A percentile compares a stretch with the other conserved stretches of the same genome.
phyloP scores from a whole-genome alignment of 2,888 invertebrate species.

The Tipula helvola region DNA sequence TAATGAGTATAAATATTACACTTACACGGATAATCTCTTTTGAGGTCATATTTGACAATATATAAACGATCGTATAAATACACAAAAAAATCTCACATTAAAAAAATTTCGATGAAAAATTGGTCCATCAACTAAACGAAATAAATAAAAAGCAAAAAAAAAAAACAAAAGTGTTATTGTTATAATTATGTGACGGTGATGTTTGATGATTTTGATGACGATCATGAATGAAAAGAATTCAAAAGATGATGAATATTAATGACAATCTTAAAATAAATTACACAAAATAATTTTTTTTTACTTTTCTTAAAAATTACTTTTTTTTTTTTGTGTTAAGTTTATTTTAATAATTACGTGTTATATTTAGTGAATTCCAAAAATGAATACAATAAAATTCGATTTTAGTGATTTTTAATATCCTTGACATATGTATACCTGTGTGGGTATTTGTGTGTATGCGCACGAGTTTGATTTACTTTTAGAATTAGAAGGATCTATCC shows the following conservation, averaged over 20 bases:
- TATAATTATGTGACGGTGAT: neutral
- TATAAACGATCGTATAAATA: neutral
- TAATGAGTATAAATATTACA: neutral
- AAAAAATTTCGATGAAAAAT: neutral
- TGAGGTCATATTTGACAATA: neutral
- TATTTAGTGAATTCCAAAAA: neutral
- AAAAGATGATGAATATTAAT: neutral
- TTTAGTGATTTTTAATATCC: neutral
- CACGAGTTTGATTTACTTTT: too few relatives aligned
- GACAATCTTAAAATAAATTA: neutral
- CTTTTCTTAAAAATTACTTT: neutral
- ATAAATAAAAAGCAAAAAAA: neutral
- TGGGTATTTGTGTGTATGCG: too few relatives aligned
- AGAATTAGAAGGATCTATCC: too few relatives aligned
- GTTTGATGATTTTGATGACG: neutral
- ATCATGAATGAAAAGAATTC: neutral
- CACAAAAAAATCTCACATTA: neutral
- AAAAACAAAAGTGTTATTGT: conserved; percentile 4
- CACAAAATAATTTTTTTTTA: neutral
- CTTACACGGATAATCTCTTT: neutral
- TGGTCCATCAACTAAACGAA: neutral
- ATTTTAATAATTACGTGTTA: neutral
- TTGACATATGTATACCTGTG: too few relatives aligned
- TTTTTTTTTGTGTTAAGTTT: neutral
- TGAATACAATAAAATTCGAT: neutral